Evolutionary conservation across 2,888 invertebrate genomes (phyloP), one percentile per base, ranked within the genome.

Genomic region (Andricus curvator): DNA sequence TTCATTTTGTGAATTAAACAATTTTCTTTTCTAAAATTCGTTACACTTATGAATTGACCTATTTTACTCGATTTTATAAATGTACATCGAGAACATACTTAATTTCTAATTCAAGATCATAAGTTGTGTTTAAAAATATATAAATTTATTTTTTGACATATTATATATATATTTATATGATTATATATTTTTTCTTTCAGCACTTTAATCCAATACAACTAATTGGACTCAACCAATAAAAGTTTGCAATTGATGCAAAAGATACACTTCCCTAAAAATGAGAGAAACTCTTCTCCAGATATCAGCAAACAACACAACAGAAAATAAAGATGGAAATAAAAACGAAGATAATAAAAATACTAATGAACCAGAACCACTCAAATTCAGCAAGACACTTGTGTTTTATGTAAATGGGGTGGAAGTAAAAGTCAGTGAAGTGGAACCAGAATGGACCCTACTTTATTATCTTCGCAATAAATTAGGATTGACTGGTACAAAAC

Each of bases 361-460:
- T 4, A 41, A 41, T 67, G 67, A n/a, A 67, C 22, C 41, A n/a
- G 15, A 51, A 33, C 51, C 51, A 41, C 22, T 13, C 22, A 79
- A 70, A 44, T 79, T 77, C 6, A 80, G 78, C 11, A 64, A 78
- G 11, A 91, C 87, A 1, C 91, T 95, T 74, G 91, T 94, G 48
- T 95, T 95, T 91, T 95, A 94, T 86, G 95, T 95, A 11, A 95
- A 95, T 87, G 95, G 95, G 70, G 94, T 94, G 86, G 95, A 95
- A 94, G 95, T 95, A 93, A 93, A 94, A 66, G 98, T 98, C 87
- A 87, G 93, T 0, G 93, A 94, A 78, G 95, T 97, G 1, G 96
- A 98, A 90, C 98, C 98, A 65, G 96, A 97, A 94, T 96, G 96
- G 94, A 98, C 98, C 0, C 93, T 98, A 29, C 94, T 98, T 0